phyloP scores from a whole-genome alignment of 1,140 invertebrate genomes.

The Drosophila lacteicornis region DNA sequence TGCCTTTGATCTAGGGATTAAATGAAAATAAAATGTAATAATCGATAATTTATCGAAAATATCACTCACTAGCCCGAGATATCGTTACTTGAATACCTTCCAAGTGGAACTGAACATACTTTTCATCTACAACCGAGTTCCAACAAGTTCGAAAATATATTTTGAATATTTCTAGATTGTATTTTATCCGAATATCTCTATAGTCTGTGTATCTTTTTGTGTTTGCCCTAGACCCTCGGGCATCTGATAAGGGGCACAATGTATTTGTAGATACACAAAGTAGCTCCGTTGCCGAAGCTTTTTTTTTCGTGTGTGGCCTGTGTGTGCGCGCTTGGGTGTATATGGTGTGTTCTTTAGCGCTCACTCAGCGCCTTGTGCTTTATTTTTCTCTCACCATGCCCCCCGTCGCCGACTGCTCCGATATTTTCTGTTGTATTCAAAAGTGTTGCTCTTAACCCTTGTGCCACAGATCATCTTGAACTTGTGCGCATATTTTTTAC shows the following conservation, averaged over 20 bases:
- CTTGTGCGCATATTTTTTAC: background rate
- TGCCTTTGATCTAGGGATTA: no score
- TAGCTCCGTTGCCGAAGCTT: background rate
- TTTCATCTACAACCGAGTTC: background rate
- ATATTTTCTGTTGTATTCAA: slow-evolving; percentile 5
- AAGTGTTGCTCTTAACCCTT: slow-evolving; percentile 30
- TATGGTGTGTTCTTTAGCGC: slow-evolving; percentile 18
- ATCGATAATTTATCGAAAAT: background rate
- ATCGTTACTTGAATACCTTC: background rate
- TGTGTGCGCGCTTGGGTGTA: background rate
- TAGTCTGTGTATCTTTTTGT: background rate
- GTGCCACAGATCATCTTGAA: slow-evolving; percentile 12
- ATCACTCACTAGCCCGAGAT: background rate
- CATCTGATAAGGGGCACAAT: slow-evolving; percentile 22
- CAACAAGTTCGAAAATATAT: background rate
- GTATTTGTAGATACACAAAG: slow-evolving; percentile 15
- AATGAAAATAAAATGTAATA: background rate
- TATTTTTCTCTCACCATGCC: slow-evolving; percentile 3
- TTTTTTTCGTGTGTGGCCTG: slow-evolving; percentile 3
- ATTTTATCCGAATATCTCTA: background rate
- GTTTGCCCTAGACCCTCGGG: slow-evolving; percentile 8
- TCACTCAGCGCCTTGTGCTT: slow-evolving; percentile 38
- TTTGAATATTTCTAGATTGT: background rate
- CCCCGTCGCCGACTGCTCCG: background rate
- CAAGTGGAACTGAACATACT: background rate